Evolutionary conservation across 2,113 vertebrate genomes (phyloP), one percentile per base, ranked within the genome.

Genomic region (Rhinoptilus africanus): DNA sequence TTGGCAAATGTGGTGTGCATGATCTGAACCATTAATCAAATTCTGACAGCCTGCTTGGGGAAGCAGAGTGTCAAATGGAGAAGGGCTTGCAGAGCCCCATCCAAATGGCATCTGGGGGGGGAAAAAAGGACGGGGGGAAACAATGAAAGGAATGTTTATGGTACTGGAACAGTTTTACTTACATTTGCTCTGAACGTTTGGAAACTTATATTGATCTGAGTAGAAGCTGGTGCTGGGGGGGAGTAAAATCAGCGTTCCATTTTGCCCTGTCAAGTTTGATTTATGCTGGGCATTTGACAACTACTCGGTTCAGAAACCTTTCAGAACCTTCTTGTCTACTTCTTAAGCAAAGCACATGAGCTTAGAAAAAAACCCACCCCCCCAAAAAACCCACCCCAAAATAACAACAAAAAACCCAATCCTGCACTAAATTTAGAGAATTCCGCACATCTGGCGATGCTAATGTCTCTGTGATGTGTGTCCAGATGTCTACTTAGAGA

Each of bases 11-110:
- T 95, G 94, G 77, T 82, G 97, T 69, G 95, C 81, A 88, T 74
- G 93, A 63, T 85, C 89, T 59, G 87, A 83, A 19, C 59, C 91
- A 96, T 96, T 94, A 89, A 97, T 96, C 97, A 96, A 94, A 59
- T 2, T 0, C 53, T 97, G 93, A 95, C 93, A 94, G 89, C 12
- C 53, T 1, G 80, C 95, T 82, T 3, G 50, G 89, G 94, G 91
- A 96, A 91, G 89, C 35, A 2, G 87, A 66, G 89, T 89, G 94
- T 96, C 93, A 91, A 8, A 97, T n/a, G 80, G 81, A 92, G 91
- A 47, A 91, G 84, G 69, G 86, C 79, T 68, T 64, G 62, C 77
- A 85, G 37, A 96, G 57, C 51, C 67, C 85, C 71, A 39, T 97
- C 91, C 62, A 87, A 95, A 88, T 32, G 50, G 77, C 91, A 92